Conservation (phyloP, 2,797 vertebrate genomes). For the Sternotherus odoratus region DNA sequence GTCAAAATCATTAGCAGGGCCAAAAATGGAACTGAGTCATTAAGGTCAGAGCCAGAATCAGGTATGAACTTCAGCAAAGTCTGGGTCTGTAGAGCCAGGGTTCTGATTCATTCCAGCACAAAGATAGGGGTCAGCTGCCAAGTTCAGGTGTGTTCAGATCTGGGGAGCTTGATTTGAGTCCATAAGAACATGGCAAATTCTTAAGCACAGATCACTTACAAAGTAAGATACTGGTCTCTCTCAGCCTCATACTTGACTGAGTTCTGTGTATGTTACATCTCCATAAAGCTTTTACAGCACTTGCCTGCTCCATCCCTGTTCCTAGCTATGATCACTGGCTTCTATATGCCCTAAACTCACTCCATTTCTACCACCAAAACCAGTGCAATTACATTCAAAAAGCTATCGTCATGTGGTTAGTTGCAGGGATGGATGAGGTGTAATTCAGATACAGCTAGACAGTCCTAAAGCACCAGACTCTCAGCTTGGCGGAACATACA, state of each 20-base stretch:
- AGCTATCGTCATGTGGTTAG: background rate
- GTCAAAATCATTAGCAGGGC: background rate
- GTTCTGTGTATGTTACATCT: background rate
- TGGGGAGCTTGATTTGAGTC: conserved; percentile 10
- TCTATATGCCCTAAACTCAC: background rate
- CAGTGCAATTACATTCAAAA: background rate
- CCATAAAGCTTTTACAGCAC: background rate
- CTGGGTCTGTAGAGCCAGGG: background rate
- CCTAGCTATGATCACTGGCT: background rate
- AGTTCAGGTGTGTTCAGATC: conserved; percentile 1
- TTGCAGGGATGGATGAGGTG: background rate
- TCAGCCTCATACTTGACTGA: background rate
- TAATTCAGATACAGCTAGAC: background rate
- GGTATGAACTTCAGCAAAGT: background rate
- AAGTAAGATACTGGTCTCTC: background rate
- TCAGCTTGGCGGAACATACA: accelerated
- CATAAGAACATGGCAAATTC: background rate
- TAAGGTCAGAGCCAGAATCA: background rate
- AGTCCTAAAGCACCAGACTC: background rate
- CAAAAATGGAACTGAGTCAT: background rate
- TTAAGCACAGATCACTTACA: background rate
- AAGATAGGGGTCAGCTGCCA: background rate
- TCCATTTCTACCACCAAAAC: background rate
- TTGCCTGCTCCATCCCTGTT: background rate
- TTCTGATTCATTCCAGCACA: background rate